Conservation (phyloP, 2,113 vertebrate genomes). For the Strix aluco region DNA sequence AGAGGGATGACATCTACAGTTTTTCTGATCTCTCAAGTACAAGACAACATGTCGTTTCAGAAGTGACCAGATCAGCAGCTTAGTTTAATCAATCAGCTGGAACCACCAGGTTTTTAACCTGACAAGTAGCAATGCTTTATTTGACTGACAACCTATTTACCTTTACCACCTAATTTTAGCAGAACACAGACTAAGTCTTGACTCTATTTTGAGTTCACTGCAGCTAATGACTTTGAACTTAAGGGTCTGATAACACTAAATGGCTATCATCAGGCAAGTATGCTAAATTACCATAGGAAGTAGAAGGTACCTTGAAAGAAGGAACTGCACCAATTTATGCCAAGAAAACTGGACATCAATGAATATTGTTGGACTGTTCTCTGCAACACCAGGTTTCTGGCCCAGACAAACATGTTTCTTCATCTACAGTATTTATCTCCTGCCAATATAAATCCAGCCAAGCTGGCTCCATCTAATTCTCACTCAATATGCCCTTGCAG, state of each 20-base stretch:
- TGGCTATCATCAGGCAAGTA: neutral
- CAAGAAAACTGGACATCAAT: slow-evolving; percentile 20
- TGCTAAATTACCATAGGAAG: neutral
- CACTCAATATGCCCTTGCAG: slow-evolving; percentile 48
- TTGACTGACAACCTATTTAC: neutral
- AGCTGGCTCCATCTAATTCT: slow-evolving; percentile 54
- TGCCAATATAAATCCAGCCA: slow-evolving; percentile 55
- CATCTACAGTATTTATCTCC: slow-evolving; percentile 31
- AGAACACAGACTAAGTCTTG: neutral
- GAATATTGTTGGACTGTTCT: neutral
- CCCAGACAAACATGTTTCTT: slow-evolving; percentile 37
- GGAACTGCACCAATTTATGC: neutral
- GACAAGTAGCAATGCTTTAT: neutral
- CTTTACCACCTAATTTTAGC: neutral
- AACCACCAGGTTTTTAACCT: neutral
- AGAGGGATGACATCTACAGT: neutral
- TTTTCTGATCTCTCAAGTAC: neutral
- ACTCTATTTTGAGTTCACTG: neutral
- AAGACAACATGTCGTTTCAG: neutral
- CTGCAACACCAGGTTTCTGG: slow-evolving; percentile 23
- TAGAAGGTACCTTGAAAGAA: slow-evolving; percentile 15
- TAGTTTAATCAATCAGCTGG: neutral
- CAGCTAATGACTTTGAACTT: slow-evolving; percentile 14
- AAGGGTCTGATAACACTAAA: neutral
- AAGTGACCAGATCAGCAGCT: neutral